These are phyloP conservation scores for Sebastes baramenuke DNA, from an alignment of 2,797 vertebrate genomes.

Conservation along the genomic window DNA sequence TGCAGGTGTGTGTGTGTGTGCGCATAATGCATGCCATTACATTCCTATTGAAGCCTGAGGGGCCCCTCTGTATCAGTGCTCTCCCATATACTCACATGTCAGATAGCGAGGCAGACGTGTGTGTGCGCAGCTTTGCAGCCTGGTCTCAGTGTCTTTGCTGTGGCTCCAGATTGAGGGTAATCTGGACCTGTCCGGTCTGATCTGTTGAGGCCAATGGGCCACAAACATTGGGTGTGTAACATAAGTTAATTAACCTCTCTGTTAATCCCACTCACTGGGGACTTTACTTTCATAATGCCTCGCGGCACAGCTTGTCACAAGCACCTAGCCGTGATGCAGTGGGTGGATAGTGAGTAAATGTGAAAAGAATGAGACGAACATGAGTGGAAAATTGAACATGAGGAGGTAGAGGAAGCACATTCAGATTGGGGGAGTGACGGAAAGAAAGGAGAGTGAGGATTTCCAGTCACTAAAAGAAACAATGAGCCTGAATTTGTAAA, in stretches of 20 bases:
- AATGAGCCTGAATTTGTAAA: constrained; percentile 5
- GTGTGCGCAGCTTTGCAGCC: background rate
- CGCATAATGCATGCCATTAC: constrained; percentile 37
- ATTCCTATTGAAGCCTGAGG: constrained; percentile 34
- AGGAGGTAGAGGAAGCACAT: background rate
- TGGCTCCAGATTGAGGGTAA: constrained; percentile 52
- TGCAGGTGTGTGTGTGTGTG: constrained; percentile 39
- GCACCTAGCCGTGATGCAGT: background rate
- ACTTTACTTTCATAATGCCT: constrained; percentile 51
- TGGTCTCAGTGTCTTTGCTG: background rate
- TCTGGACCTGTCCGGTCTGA: constrained; percentile 43
- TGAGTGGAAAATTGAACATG: background rate
- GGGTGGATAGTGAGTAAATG: background rate
- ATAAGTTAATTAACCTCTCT: constrained; percentile 60
- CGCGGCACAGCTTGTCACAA: background rate
- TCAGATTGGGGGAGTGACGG: background rate
- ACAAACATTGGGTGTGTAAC: constrained; percentile 58
- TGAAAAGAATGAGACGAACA: background rate
- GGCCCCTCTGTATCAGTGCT: constrained; percentile 25
- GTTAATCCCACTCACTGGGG: constrained; percentile 53
- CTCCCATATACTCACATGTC: constrained; percentile 2
- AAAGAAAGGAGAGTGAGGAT: background rate
- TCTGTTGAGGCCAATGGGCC: constrained; percentile 30
- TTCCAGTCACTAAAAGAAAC: background rate
- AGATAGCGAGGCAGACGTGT: constrained; percentile 8